Evolutionary conservation across 2,113 vertebrate genomes (phyloP).

Genomic region (Diphyllodes magnificus): DNA sequence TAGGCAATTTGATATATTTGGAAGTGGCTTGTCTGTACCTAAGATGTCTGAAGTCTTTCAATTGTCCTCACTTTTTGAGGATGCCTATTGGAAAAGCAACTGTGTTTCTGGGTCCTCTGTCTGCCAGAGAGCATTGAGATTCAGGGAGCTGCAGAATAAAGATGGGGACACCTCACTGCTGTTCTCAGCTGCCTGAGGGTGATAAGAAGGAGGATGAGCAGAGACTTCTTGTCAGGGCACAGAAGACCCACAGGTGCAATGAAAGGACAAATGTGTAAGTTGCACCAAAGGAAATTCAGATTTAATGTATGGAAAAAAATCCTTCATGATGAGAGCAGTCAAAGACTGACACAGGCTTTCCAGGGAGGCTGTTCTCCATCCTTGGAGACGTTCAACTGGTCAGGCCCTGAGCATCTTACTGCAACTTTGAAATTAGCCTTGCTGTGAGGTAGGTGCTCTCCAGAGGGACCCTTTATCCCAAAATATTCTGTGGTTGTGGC

Average conservation of each 20-base stretch:
- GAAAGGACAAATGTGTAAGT: neutral
- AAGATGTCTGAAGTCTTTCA: neutral
- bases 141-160: neutral
- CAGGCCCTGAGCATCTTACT: neutral
- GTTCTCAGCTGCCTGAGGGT: neutral
- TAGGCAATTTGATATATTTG: neutral
- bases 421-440: neutral
- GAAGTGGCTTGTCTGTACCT: neutral
- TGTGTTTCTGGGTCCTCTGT: neutral
- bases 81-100: neutral
- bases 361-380: neutral
- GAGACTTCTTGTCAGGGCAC: neutral
- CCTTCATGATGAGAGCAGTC: neutral
- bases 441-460: neutral
- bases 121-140: neutral
- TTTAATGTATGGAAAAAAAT: neutral
- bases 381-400: neutral
- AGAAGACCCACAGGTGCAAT: neutral
- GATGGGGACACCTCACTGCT: rapidly evolving
- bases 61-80: neutral
- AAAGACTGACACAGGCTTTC: neutral
- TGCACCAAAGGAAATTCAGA: neutral
- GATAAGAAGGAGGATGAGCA: neutral
- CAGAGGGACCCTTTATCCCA: neutral
- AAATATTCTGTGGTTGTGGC: neutral